phyloP scores from a whole-genome alignment of 2,113 vertebrate genomes.

The Eretmochelys imbricata region DNA sequence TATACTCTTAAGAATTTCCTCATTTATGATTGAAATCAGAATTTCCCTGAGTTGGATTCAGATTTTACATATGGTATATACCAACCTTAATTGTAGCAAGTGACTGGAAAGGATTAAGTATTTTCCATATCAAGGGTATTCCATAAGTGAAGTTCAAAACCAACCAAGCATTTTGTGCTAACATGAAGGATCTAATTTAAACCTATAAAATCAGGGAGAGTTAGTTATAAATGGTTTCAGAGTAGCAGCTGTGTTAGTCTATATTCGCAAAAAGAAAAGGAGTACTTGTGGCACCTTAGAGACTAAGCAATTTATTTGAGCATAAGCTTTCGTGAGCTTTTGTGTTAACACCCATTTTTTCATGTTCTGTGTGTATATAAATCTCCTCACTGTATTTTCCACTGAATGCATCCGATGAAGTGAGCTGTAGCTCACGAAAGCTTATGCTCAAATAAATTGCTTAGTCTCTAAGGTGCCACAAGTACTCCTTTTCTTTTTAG shows the following conservation, averaged over 20 bases:
- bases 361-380: too few species aligned
- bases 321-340: too few species aligned
- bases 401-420: too few species aligned
- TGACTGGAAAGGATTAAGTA: conserved; percentile 33
- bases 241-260: too few species aligned
- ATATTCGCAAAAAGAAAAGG: too few species aligned
- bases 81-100: conserved; percentile 53
- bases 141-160: conserved; percentile 42
- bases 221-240: conserved; percentile 3
- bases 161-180: conserved; percentile 27
- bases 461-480: too few species aligned
- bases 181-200: conserved; percentile 32
- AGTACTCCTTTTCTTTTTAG: not conserved
- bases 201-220: not conserved
- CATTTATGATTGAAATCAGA: conserved; percentile 67
- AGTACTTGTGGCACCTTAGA: too few species aligned
- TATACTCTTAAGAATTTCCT: conserved; percentile 65
- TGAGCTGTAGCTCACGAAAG: too few species aligned
- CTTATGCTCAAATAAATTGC: too few species aligned
- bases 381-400: too few species aligned
- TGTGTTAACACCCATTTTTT: too few species aligned
- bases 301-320: too few species aligned
- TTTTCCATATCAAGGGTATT: conserved; percentile 57
- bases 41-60: conserved; percentile 56
- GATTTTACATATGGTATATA: conserved; percentile 41